Percentiles rank a stretch among this genome's conserved stretches.
phyloP scores from a whole-genome alignment of 2,113 vertebrate genomes.

The Lota lota region DNA sequence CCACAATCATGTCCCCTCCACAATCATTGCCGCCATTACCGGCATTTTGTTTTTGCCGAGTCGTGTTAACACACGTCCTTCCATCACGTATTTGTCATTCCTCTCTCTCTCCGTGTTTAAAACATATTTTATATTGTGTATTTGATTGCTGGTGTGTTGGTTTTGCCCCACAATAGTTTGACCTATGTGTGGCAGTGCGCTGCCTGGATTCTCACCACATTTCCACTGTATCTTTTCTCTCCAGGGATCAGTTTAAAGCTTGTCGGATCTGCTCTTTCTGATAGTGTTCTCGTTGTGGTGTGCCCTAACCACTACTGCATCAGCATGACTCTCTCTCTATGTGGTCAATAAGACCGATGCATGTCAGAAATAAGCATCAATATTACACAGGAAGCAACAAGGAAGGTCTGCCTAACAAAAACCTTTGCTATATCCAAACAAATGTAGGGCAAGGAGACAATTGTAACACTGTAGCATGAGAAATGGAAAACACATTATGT shows the following conservation, averaged over 20 bases:
- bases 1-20: neutral
- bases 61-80: neutral
- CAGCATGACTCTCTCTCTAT: constrained; percentile 33
- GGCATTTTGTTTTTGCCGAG: neutral
- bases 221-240: constrained; percentile 64
- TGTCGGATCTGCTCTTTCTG: constrained; percentile 76
- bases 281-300: constrained; percentile 57
- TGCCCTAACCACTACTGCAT: constrained; percentile 48
- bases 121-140: constrained; percentile 1
- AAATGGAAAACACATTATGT: no score
- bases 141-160: no score
- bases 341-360: constrained; percentile 20
- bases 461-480: no score
- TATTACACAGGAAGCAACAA: no score
- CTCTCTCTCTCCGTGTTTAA: constrained; percentile 3
- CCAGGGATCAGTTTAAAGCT: constrained; percentile 74
- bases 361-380: constrained; percentile 19
- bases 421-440: no score
- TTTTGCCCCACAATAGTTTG: neutral
- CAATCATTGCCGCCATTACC: neutral
- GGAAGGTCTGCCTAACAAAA: no score
- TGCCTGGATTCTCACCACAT: constrained; percentile 43
- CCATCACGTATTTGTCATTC: neutral
- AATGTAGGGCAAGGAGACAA: no score
- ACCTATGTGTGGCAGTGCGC: constrained; percentile 36